Conservation (phyloP, 2,113 vertebrate species). For the Pelvicachromis taeniatus region DNA sequence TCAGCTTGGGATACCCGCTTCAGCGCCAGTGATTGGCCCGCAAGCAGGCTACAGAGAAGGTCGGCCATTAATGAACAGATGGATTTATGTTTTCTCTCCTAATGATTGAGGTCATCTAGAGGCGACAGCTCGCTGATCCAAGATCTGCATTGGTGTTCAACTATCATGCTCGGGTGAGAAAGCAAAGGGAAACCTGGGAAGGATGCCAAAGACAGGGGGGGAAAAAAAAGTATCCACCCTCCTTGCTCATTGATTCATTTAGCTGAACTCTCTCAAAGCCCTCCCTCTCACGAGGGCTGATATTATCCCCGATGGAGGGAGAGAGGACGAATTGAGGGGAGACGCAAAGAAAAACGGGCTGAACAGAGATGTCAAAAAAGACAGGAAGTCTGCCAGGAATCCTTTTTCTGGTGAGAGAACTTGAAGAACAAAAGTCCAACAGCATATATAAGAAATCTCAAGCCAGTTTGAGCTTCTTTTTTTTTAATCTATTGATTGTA, state of each 20-base stretch:
- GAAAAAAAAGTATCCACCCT: not conserved
- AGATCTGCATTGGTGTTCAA: slow-evolving; percentile 10
- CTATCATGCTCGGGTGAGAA: slow-evolving; percentile 8
- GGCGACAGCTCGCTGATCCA: slow-evolving; percentile 25
- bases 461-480: not conserved
- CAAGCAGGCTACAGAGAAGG: not conserved
- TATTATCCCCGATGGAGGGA: slow-evolving; percentile 34
- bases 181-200: slow-evolving; percentile 44
- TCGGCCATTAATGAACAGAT: slow-evolving; percentile 45
- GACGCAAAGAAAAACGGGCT: slow-evolving; percentile 2
- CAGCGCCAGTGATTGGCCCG: slow-evolving; percentile 26
- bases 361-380: slow-evolving; percentile 28
- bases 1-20: slow-evolving; percentile 29
- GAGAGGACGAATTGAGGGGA: slow-evolving; percentile 24
- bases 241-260: slow-evolving; percentile 45
- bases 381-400: slow-evolving; percentile 1
- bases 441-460: not conserved
- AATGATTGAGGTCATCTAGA: slow-evolving; percentile 41
- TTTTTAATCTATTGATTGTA: not conserved
- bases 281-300: slow-evolving; percentile 44
- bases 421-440: not conserved
- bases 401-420: not conserved
- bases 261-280: slow-evolving; percentile 31
- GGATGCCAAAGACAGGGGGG: slow-evolving; percentile 6
- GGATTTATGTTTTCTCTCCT: slow-evolving; percentile 39